phyloP scores from a whole-genome alignment of 2,797 vertebrate species.

The Alectoris magna region DNA sequence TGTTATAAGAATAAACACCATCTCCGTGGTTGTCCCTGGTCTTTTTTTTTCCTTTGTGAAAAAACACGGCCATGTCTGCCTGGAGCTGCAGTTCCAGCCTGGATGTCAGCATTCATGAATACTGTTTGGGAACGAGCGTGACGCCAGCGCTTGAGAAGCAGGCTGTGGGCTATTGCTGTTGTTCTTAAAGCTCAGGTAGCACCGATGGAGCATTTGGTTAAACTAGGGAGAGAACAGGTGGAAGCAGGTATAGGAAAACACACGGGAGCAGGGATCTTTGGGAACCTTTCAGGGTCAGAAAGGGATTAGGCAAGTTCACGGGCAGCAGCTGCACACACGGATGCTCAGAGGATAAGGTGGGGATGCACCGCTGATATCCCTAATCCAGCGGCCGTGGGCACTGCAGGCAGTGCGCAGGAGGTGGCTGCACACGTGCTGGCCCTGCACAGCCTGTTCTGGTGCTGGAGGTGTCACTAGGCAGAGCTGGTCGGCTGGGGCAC shows the following conservation, averaged over 20 bases:
- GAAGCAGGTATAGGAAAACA: background rate
- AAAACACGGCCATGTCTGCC: background rate
- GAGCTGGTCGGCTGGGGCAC: background rate
- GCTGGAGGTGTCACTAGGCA: background rate
- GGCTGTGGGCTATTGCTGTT: background rate
- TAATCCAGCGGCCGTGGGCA: background rate
- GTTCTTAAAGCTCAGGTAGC: background rate
- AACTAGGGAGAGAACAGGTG: background rate
- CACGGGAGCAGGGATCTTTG: background rate
- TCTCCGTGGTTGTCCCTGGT: background rate
- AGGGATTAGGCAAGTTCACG: background rate
- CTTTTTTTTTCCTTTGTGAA: background rate
- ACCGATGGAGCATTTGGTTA: background rate
- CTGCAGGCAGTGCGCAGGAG: background rate
- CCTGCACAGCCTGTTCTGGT: background rate
- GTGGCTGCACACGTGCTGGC: fast-evolving
- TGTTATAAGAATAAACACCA: slow-evolving; percentile 58
- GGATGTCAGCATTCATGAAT: background rate
- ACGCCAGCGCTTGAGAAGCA: background rate
- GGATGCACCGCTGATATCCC: background rate
- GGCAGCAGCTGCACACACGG: background rate
- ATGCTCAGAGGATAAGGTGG: background rate
- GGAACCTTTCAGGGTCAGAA: background rate
- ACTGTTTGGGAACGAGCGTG: background rate
- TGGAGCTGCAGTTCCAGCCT: background rate